Base-by-base conservation (phyloP, 2,797 vertebrate genomes). In the Myotis myotis region DNA sequence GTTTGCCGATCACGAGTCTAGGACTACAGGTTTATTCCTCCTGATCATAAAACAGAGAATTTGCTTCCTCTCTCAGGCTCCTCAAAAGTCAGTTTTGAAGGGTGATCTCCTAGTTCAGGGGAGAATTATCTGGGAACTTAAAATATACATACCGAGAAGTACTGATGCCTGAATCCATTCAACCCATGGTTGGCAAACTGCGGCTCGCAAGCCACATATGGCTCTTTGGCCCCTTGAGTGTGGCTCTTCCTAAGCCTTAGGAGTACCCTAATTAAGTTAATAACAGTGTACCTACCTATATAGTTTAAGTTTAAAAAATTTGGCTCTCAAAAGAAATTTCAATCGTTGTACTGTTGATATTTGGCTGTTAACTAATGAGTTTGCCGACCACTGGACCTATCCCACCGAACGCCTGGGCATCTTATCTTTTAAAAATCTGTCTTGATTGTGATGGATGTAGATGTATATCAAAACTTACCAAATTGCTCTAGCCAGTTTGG, bases 381-480 rank as follows among this genome's bases (percentile, higher is more conserved):
- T 44, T 44, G 44, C 44, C 10, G 44, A 44, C 10, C 44, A 44
- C 44, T 44, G 44, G 44, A 44, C 20, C 23, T 30, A 47, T 17
- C 4, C 30, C n/a, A 49, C 11, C 44, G 72, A 53, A 72, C 22
- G 44, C 22, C 51, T 64, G 79, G 38, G 47, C 22, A 68, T 30
- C 36, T 80, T 62, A n/a, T 47, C n/a, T 86, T 79, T 71, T 71
- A 55, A 89, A 15, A 47, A 47, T 47, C 47, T 71, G 79, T 88
- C 68, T 81, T 89, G 33, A 72, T 57, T 41, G 60, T 44, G 51
- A 71, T 88, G 20, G 16, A 22, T 75, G 1, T 13, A 25, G 49
- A 51, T 41, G 38, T 36, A 38, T 75, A 38, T 81, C 51, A 93
- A 89, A 75, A 94, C n/a, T 75, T 76, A 87, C 17, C 87, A 80